Conservation (phyloP, 2,113 vertebrate genomes). For the Tricholaema leucomelas region DNA sequence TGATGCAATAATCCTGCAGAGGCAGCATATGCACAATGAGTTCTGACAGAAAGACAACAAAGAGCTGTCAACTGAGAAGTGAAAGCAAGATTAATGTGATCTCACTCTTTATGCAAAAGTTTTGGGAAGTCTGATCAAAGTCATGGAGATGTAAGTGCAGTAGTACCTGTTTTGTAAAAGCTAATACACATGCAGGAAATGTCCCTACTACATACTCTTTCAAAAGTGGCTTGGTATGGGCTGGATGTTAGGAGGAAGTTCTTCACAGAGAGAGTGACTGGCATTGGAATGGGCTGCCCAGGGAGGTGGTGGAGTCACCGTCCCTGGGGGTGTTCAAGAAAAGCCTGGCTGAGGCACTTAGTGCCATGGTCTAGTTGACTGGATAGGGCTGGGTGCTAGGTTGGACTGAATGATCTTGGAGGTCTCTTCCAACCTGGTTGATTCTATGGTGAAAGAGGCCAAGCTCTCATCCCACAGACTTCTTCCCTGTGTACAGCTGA, state of each 20-base stretch:
- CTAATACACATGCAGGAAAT: not conserved
- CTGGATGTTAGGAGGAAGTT: no score
- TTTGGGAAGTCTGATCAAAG: not conserved
- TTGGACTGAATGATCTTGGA: no score
- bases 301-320: no score
- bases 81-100: not conserved
- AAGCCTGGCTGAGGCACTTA: no score
- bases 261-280: no score
- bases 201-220: not conserved
- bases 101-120: not conserved
- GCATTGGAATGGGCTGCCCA: no score
- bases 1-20: not conserved
- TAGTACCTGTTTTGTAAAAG: not conserved
- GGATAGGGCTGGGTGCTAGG: no score
- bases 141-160: not conserved
- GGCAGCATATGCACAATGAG: fast-evolving
- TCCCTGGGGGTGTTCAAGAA: no score
- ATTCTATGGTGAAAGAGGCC: not conserved
- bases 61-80: not conserved
- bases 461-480: not conserved
- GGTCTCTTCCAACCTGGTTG: no score
- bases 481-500: not conserved
- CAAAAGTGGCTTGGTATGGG: not conserved
- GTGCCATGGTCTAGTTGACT: no score
- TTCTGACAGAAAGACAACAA: not conserved